Evolutionary conservation across 2,113 vertebrate species (phyloP).

Genomic region (Toxostoma redivivum): DNA sequence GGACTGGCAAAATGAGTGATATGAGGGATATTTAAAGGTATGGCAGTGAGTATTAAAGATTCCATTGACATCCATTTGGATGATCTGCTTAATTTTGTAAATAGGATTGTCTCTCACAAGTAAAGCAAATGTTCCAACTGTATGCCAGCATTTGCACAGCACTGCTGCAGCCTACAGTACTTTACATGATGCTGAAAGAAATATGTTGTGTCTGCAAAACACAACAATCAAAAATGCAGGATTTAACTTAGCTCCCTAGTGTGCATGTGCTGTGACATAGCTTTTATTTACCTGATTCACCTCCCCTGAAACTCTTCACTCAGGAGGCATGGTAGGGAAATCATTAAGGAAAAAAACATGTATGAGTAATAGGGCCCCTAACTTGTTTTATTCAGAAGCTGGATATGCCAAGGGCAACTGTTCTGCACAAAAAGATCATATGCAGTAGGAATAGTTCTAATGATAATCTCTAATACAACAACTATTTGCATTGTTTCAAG

Average conservation of each 20-base stretch:
- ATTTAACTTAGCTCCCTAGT: neutral
- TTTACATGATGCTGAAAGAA: neutral
- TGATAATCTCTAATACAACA: neutral
- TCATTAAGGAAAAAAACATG: neutral
- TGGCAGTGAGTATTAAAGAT: neutral
- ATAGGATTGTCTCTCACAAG: neutral
- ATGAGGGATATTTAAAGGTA: neutral
- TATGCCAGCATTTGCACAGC: neutral
- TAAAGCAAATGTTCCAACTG: neutral
- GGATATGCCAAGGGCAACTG: neutral
- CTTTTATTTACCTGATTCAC: neutral
- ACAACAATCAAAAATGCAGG: neutral
- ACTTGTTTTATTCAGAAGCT: neutral
- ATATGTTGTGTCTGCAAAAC: neutral
- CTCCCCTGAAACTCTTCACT: neutral
- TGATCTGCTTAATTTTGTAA: neutral
- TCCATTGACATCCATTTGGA: neutral
- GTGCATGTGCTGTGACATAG: neutral
- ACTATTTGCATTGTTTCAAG: neutral
- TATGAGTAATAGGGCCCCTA: neutral
- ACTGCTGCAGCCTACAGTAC: neutral
- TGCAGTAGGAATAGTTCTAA: neutral
- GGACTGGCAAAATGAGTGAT: neutral
- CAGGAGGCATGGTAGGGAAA: neutral
- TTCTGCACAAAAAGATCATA: neutral